Conservation (phyloP, 1,140 invertebrate genomes). For the Brachionus paranguensis region DNA sequence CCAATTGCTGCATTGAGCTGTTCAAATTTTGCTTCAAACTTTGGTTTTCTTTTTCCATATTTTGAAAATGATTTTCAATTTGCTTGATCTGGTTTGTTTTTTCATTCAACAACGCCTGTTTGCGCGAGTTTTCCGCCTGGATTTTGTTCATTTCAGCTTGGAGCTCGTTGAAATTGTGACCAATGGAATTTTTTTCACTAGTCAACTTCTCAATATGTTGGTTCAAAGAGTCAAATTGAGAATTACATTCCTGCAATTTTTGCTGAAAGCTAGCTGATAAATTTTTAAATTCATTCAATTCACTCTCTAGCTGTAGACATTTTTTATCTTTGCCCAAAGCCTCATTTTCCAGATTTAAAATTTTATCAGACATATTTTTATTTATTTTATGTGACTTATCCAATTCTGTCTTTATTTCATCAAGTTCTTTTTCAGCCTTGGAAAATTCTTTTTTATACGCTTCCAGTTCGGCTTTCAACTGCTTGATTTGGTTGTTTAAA, state of each 20-base stretch:
- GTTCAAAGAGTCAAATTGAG: neutral
- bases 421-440: slow-evolving; percentile 2
- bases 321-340: neutral
- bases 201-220: neutral
- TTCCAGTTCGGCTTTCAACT: neutral
- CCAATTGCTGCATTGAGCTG: neutral
- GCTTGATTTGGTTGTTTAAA: neutral
- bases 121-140: neutral
- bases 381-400: neutral
- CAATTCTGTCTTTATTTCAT: neutral
- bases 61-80: slow-evolving; percentile 8
- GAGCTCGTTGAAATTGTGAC: neutral
- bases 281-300: neutral
- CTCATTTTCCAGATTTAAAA: neutral
- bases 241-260: neutral
- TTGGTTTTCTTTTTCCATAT: slow-evolving; percentile 28
- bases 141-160: neutral
- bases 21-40: slow-evolving; percentile 15
- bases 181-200: neutral
- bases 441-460: neutral
- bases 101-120: neutral
- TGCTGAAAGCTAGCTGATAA: neutral
- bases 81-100: slow-evolving; percentile 17
- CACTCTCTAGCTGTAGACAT: neutral
- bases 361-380: neutral